Evolutionary conservation across 1,140 invertebrate genomes (phyloP).

Genomic region (Aphidius ervi): DNA sequence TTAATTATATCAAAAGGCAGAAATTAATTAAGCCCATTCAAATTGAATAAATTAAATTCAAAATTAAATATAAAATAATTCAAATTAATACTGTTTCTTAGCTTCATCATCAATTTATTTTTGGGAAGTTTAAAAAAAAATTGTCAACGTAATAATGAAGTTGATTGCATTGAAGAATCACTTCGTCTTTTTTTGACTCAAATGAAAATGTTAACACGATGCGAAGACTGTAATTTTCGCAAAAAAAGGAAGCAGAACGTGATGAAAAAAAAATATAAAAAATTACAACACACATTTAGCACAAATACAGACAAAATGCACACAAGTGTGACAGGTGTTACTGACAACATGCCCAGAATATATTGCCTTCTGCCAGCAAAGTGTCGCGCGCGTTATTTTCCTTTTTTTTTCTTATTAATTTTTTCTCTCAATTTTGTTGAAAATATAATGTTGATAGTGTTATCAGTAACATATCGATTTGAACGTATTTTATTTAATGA

Average conservation of each 20-base stretch:
- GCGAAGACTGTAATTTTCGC: slow-evolving; percentile 15
- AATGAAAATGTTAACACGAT: no score
- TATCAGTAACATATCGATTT: slow-evolving; percentile 5
- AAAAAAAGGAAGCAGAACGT: slow-evolving; percentile 7
- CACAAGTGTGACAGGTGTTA: slow-evolving; percentile 22
- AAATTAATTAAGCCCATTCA: no score
- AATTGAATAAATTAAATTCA: no score
- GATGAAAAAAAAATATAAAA: slow-evolving; percentile 21
- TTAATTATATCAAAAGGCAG: no score
- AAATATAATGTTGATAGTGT: neutral
- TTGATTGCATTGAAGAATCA: no score
- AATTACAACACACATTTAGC: neutral
- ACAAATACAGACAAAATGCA: slow-evolving; percentile 17
- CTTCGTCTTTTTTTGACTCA: no score
- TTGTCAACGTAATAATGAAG: no score
- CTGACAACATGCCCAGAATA: slow-evolving; percentile 1
- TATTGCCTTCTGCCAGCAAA: neutral
- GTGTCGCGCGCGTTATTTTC: neutral
- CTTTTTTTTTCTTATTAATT: neutral
- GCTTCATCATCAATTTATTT: no score
- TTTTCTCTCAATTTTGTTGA: no score
- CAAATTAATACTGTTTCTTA: no score
- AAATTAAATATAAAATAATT: no score
- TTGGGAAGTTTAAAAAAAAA: neutral
- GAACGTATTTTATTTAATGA: slow-evolving; percentile 12